These are phyloP conservation scores for Tauraco hartlaubi DNA, from an alignment of 2,797 vertebrate species.

Conservation along the genomic window DNA sequence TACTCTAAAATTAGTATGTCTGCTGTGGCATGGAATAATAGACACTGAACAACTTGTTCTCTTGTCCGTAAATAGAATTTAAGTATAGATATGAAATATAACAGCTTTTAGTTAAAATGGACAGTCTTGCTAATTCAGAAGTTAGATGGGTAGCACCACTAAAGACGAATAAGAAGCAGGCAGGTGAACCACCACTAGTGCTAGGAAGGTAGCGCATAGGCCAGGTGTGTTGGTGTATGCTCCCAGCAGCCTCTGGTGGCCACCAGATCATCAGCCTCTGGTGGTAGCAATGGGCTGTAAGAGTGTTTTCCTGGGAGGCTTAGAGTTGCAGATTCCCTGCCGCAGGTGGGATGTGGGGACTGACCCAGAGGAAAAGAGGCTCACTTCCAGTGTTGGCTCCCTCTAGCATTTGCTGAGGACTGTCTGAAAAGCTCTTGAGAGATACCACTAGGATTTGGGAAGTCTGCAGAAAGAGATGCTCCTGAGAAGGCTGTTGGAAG, in stretches of 20 bases:
- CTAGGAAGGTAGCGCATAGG: neutral
- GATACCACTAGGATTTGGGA: neutral
- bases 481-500: neutral
- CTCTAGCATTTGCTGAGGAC: neutral
- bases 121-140: neutral
- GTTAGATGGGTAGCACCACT: neutral
- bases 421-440: neutral
- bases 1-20: neutral
- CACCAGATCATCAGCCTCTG: neutral
- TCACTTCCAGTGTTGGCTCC: neutral
- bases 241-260: accelerated
- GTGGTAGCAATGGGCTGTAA: neutral
- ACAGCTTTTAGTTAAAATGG: neutral
- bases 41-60: neutral
- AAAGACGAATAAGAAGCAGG: neutral
- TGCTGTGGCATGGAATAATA: neutral
- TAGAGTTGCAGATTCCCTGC: neutral
- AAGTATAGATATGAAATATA: neutral
- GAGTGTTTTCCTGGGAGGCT: neutral
- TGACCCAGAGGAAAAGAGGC: neutral
- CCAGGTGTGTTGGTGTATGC: accelerated
- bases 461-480: neutral
- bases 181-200: neutral
- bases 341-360: neutral
- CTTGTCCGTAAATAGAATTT: neutral